Evolutionary conservation across 2,888 invertebrate species (phyloP), one percentile per base, ranked within the genome.

Genomic region (Volucella bombylans): DNA sequence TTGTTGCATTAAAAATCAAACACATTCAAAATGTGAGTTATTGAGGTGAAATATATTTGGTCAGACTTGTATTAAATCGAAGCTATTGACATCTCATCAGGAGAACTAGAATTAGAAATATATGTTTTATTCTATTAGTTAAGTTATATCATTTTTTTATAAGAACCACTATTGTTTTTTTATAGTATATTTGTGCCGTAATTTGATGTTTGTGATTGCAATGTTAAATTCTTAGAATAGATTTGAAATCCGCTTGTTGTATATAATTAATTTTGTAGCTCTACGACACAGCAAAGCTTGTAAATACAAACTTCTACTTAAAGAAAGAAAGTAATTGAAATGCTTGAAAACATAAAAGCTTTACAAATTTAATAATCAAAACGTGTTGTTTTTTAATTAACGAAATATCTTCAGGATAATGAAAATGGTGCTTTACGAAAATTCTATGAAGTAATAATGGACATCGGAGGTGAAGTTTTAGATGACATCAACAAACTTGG

Each of bases 391-490:
- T 3, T 47, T 47, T 54, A 31, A 64, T 12, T 52, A 52, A 55
- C 73, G 31, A 57, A 15, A 72, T 76, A 59, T 86, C 87, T 87
- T 38, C 90, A 95, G 95, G 94, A 95, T 87, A 94, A 95, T 90
- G 94, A 95, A 89, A 94, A 95, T 87, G 95, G 95, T 23, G 96
- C 96, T 57, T 92, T 97, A 81, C 95, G 94, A 92, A 95, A 95
- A 91, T 97, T 97, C 92, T 96, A 96, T 91, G 95, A 96, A 90
- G 95, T 95, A 69, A 96, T 97, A 85, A 94, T 95, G 92, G 95
- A 96, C 89, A 93, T 94, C 77, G 96, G 96, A 8, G 94, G 94
- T 74, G 95, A 95, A 87, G 96, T 96, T 89, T 93, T 96, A 90
- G 94, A 94, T 82, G 95, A 94, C 86, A 94, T 97, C 43, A 95